A percentile compares a stretch with the other conserved stretches of the same genome.
These are phyloP conservation scores for Enteromius radiatus DNA, from an alignment of 2,797 vertebrate genomes.

Conservation along the genomic window DNA sequence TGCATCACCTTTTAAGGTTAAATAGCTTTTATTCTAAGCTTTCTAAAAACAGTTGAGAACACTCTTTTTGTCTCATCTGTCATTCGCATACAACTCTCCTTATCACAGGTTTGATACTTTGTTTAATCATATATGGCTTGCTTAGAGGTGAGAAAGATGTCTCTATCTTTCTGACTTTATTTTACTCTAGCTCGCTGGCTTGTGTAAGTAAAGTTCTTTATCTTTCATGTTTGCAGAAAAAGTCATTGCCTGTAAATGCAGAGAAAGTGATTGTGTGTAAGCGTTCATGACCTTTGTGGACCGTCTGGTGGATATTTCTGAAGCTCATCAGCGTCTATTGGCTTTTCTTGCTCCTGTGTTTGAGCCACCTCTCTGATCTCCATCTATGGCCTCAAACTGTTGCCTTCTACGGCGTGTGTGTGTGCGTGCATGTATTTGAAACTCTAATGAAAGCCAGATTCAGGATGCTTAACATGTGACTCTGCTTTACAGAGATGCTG, in stretches of 20 bases:
- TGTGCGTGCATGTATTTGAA: constrained; percentile 21
- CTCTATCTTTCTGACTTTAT: constrained; percentile 2
- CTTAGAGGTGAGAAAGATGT: background rate
- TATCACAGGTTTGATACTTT: constrained; percentile 25
- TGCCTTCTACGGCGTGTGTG: constrained; percentile 5
- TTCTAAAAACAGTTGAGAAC: constrained; percentile 4
- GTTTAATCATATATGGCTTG: constrained; percentile 13
- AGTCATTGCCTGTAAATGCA: background rate
- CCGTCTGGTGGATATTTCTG: constrained; percentile 36
- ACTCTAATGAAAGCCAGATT: constrained; percentile 57
- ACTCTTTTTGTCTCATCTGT: constrained; percentile 12
- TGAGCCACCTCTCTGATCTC: constrained; percentile 40
- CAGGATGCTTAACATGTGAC: constrained; percentile 39
- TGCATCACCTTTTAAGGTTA: constrained; percentile 55
- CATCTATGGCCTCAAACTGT: constrained; percentile 51
- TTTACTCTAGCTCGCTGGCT: constrained; percentile 12
- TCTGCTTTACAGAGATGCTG: constrained; percentile 35
- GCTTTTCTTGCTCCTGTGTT: constrained; percentile 37
- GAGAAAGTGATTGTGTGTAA: background rate
- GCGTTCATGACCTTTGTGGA: constrained; percentile 3
- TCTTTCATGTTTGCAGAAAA: constrained; percentile 25
- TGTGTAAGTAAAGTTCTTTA: constrained; percentile 17
- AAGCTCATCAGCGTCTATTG: constrained; percentile 39
- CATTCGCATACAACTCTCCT: background rate
- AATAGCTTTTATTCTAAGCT: constrained; percentile 33